Percentiles rank a stretch among this genome's conserved stretches.
These are phyloP conservation scores for Cossypha polioptera DNA, from an alignment of 2,797 vertebrate genomes.

Conservation along the genomic window DNA sequence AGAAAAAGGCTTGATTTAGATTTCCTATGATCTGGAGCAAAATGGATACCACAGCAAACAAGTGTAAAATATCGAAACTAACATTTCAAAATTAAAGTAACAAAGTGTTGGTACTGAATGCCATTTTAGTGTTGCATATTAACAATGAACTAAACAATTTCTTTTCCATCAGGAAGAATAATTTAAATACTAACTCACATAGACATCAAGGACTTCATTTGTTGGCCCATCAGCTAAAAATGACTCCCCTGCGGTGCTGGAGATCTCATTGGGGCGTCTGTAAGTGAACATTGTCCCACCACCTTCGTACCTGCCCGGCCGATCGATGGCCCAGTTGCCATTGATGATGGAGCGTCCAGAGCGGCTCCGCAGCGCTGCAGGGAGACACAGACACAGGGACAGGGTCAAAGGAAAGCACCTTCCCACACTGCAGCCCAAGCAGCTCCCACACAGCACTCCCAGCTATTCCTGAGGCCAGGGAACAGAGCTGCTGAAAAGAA, in stretches of 20 bases:
- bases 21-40: not conserved
- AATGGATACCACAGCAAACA: not conserved
- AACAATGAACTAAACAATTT: not conserved
- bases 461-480: not conserved
- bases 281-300: constrained; percentile 95
- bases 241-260: constrained; percentile 91
- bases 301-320: constrained; percentile 91
- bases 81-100: not conserved
- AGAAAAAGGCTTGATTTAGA: constrained; percentile 12
- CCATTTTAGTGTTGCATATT: not conserved
- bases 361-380: constrained; percentile 87
- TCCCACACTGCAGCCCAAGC: not conserved
- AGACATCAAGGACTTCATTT: constrained; percentile 93
- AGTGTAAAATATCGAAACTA: not conserved
- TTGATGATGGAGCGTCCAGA: constrained; percentile 95
- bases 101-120: not conserved
- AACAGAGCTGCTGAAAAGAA: not conserved
- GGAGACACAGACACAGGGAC: not conserved
- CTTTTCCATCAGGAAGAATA: not conserved
- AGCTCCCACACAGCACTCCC: no score
- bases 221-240: constrained; percentile 95
- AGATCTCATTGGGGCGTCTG: constrained; percentile 94
- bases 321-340: constrained; percentile 97
- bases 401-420: not conserved
- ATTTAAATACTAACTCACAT: constrained; percentile 80